phyloP scores from a whole-genome alignment of 2,113 vertebrate species.

The Pelvicachromis taeniatus region DNA sequence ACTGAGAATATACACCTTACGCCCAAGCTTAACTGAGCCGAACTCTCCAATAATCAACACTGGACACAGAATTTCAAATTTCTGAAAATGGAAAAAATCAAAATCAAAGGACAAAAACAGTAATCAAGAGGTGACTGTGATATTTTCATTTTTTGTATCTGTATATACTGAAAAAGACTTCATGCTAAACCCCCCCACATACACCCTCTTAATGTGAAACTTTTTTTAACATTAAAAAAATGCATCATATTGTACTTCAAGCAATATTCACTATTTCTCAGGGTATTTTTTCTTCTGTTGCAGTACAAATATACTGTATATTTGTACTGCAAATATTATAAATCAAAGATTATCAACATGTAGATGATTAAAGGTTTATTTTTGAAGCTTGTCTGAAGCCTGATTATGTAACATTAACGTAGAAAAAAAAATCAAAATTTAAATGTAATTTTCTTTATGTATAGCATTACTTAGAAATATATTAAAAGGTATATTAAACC shows the following conservation, averaged over 20 bases:
- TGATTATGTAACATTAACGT: background rate
- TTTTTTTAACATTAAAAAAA: too few species aligned
- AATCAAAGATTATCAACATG: background rate
- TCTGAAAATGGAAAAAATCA: background rate
- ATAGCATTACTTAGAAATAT: background rate
- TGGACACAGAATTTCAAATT: too few species aligned
- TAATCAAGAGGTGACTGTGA: background rate
- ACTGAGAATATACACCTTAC: background rate
- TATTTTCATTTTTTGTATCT: background rate
- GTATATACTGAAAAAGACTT: background rate
- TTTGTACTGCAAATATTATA: too few species aligned
- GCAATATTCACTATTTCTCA: too few species aligned
- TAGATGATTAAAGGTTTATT: background rate
- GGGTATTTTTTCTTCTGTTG: too few species aligned
- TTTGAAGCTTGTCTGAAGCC: rapidly evolving
- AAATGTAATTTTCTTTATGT: background rate
- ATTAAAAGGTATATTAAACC: background rate
- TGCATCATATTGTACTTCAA: too few species aligned
- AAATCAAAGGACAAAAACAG: background rate
- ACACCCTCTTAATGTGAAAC: too few species aligned
- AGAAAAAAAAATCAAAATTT: background rate
- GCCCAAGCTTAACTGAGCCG: background rate
- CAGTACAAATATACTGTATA: too few species aligned
- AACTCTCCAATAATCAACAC: background rate
- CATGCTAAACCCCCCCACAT: too few species aligned